These are phyloP conservation scores for Ctenodactylus gundi DNA, from an alignment of 2,113 vertebrate genomes.

Conservation along the genomic window DNA sequence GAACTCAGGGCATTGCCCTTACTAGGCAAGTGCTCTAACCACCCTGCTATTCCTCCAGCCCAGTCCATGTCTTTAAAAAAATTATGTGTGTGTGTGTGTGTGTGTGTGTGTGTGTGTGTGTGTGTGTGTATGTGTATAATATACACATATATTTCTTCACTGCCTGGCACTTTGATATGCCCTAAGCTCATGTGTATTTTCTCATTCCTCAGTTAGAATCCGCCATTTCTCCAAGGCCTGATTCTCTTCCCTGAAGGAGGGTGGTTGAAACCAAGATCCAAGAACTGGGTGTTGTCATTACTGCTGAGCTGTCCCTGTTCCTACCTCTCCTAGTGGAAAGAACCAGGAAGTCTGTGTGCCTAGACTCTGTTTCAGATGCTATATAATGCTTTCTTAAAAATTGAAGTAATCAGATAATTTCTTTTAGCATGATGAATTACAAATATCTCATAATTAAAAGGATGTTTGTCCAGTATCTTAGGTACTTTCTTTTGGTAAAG, in stretches of 20 bases:
- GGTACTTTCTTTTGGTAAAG: neutral
- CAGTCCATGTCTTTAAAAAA: too few species aligned
- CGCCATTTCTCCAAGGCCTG: neutral
- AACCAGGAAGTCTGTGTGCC: neutral
- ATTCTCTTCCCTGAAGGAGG: neutral
- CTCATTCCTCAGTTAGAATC: neutral
- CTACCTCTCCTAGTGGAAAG: neutral
- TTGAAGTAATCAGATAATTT: neutral
- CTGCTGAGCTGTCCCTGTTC: neutral
- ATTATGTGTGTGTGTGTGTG: too few species aligned
- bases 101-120: too few species aligned
- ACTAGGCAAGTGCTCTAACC: too few species aligned
- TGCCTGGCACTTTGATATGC: neutral
- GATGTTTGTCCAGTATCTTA: neutral
- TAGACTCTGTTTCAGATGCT: neutral
- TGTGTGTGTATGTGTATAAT: too few species aligned
- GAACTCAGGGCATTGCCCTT: too few species aligned
- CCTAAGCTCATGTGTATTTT: neutral
- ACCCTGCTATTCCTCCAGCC: too few species aligned
- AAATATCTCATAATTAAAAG: neutral
- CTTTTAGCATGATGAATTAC: neutral
- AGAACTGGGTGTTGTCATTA: neutral
- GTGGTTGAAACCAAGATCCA: neutral
- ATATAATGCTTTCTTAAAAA: neutral
- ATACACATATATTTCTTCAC: neutral